A percentile compares a stretch with the other conserved stretches of the same genome.
phyloP scores from a whole-genome alignment of 1,140 invertebrate genomes.

The Papilio xuthus region DNA sequence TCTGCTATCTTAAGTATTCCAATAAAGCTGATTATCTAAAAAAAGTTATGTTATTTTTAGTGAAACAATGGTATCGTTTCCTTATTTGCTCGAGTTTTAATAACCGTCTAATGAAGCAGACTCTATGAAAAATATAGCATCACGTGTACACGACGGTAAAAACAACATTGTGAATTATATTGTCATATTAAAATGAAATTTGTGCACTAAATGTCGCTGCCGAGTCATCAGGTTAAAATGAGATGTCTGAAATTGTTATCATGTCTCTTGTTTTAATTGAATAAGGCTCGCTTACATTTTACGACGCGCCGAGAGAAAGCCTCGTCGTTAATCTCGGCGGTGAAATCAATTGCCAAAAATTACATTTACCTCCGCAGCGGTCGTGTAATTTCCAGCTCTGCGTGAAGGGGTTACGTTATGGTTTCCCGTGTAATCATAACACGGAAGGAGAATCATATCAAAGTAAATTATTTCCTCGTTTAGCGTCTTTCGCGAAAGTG shows the following conservation, averaged over 20 bases:
- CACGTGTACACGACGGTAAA: not conserved
- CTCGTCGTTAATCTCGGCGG: conserved; percentile 70
- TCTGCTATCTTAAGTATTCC: not conserved
- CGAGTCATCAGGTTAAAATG: conserved; percentile 63
- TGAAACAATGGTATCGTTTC: not conserved
- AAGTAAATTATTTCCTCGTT: conserved; percentile 75
- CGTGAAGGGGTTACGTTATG: conserved; percentile 54
- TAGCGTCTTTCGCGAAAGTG: conserved; percentile 62
- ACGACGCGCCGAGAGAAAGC: conserved; percentile 69
- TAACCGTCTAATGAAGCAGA: not conserved
- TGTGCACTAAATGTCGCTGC: conserved; percentile 61
- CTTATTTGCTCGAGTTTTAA: not conserved
- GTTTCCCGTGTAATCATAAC: conserved; percentile 48
- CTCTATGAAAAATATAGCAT: not conserved
- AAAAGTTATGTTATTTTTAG: not conserved
- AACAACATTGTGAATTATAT: not conserved
- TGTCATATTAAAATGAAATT: conserved; percentile 50
- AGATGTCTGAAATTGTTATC: conserved; percentile 74
- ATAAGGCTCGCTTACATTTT: conserved; percentile 79
- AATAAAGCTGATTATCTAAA: not conserved
- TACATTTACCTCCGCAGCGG: conserved; percentile 55
- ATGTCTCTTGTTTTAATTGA: conserved; percentile 79
- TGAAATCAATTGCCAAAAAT: conserved; percentile 80
- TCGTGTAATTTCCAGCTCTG: conserved; percentile 51
- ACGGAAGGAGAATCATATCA: conserved; percentile 70